Evolutionary conservation across 1,140 invertebrate species (phyloP), one percentile per base, ranked within the genome.

Genomic region (Plodia interpunctella): DNA sequence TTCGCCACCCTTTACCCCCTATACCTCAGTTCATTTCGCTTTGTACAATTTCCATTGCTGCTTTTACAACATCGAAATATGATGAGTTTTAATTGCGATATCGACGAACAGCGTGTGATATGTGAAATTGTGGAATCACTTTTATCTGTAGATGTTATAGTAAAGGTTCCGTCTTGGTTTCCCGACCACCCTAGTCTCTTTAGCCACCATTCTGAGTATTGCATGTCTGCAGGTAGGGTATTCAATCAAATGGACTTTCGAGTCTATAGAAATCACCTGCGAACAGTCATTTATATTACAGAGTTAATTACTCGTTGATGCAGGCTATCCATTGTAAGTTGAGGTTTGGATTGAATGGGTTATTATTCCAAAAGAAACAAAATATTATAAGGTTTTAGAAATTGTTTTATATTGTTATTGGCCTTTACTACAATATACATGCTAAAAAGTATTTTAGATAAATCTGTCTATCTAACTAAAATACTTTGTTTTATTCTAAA

Each of bases 221-320:
- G 76, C 73, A 76, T 76, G 77, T 81, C 73, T 80, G 78, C 69
- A 80, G 70, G 70, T 74, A 62, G 65, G 70, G 70, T 80, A 78
- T 83, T 80, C 73, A 84, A 76, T 75, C 74, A 66, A 68, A 68
- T 70, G 68, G 62, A 71, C 62, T 72, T 72, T 78, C 65, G 50
- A 52, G 18, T 11, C 53, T 64, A 55, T 65, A 60, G 57, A 60
- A 60, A 60, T 55, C 25, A 53, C 20, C 35, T 30, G 18, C 25
- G 6, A 44, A 21, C n/a, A 15, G 51, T 25, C 58, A 59, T 59
- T 59, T 52, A 59, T 57, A 44, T 59, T 54, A 51, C 54, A 53
- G 49, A 35, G 59, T 70, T 70, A 70, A 70, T 70, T 67, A 67
- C 58, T 53, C 51, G 17, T 21, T 10, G 17, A 44, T 19, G 56